Base-by-base conservation (phyloP, 2,113 vertebrate genomes). In the Clinocottus analis region DNA sequence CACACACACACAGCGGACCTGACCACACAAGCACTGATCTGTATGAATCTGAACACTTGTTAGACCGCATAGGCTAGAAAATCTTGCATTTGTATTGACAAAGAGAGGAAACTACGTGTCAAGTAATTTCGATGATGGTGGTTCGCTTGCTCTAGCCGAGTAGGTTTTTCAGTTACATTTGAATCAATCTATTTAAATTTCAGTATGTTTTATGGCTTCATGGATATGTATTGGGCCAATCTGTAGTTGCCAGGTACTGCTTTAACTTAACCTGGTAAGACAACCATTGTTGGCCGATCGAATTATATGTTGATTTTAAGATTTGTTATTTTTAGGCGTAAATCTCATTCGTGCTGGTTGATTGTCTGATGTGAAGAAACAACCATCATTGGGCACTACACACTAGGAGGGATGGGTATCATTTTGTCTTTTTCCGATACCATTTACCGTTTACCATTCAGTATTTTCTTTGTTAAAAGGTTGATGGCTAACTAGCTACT, bases 1-100 rank as follows among this genome's bases (percentile, higher is more conserved):
- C 41, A 53, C 23, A 55, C 41, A 53, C 27, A 39, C 80, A 19
- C 33, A 27, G 17, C 75, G 62, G 29, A 75, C 72, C 43, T 56
- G 25, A 37, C 35, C 37, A 3, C 82, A 75, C 12, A 6, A 60
- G 29, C 41, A 64, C 65, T 23, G 31, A 68, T 70, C 35, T 58
- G 23, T 16, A 25, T 31, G 21, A 60, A 74, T 29, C 47, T 49
- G 29, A 60, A 55, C 25, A 41, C 21, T 12, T 45, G 19, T 29
- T 53, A 19, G 56, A 49, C 62, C 7, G 45, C 16, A 49, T 19
- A 41, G 17, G 35, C 37, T 17, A 43, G 7, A 49, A 21, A 29
- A 47, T 43, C 10, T 43, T 45, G 21, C 25, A n/a, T 51, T 53
- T 61, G 9, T 43, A 1, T 27, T 55, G 49, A 37, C n/a, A 4